Conservation (phyloP, 2,113 vertebrate species). For the Polypterus bichir region DNA sequence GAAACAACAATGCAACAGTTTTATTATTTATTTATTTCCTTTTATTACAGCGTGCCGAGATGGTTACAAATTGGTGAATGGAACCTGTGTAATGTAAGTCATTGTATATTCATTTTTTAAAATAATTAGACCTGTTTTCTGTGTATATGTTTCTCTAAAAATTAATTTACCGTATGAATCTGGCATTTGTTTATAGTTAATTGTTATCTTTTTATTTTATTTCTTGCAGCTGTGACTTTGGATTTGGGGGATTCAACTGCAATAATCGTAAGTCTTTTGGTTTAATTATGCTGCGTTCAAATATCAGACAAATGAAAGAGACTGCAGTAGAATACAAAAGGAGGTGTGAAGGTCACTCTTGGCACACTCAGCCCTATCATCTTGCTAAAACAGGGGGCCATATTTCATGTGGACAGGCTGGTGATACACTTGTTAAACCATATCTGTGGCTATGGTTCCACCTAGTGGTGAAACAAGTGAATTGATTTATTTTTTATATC, state of each 20-base stretch:
- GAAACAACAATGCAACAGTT: too few relatives aligned
- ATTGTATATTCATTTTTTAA: too few relatives aligned
- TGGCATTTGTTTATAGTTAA: constrained; percentile 1
- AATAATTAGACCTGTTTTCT: not conserved
- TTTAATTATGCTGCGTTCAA: not conserved
- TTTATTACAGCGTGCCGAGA: constrained; percentile 74
- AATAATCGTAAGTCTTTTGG: constrained; percentile 72
- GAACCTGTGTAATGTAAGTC: constrained; percentile 74
- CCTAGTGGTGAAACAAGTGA: not conserved
- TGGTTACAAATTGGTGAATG: constrained; percentile 77
- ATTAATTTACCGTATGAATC: constrained; percentile 6
- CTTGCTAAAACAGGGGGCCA: too few relatives aligned
- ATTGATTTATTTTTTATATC: not conserved
- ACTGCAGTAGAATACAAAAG: not conserved
- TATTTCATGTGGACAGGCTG: too few relatives aligned
- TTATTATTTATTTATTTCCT: not conserved
- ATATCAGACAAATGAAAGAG: not conserved
- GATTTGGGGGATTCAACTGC: constrained; percentile 94
- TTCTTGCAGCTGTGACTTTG: constrained; percentile 75
- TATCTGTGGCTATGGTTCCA: not conserved
- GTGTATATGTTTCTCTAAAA: not conserved
- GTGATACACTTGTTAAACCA: too few relatives aligned
- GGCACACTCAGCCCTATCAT: too few relatives aligned
- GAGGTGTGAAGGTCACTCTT: too few relatives aligned
- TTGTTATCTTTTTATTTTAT: constrained; percentile 23